A percentile compares a stretch with the other conserved stretches of the same genome.
phyloP scores from a whole-genome alignment of 2,113 vertebrate genomes.

The Andinoacara biseriatus region DNA sequence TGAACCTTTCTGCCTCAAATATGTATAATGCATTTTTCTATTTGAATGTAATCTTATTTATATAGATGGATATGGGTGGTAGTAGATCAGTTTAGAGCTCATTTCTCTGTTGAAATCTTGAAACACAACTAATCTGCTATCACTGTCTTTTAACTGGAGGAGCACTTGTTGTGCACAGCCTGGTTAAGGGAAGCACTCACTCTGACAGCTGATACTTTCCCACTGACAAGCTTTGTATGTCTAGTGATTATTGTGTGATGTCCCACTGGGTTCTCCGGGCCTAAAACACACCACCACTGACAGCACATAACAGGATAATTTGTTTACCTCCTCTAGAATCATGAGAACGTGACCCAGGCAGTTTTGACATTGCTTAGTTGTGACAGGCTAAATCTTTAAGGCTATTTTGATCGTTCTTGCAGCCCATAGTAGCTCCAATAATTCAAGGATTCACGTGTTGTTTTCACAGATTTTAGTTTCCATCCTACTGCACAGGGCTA shows the following conservation, averaged over 20 bases:
- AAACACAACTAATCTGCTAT: not conserved
- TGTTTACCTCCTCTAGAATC: constrained; percentile 65
- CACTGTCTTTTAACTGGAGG: not conserved
- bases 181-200: constrained; percentile 30
- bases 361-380: constrained; percentile 36
- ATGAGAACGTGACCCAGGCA: constrained; percentile 48
- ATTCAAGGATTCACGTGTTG: constrained; percentile 16
- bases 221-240: constrained; percentile 40
- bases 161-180: constrained; percentile 10
- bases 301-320: constrained; percentile 60
- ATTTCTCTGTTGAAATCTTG: not conserved
- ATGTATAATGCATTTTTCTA: not conserved
- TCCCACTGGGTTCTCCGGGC: constrained; percentile 57
- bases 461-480: not conserved
- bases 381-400: constrained; percentile 28
- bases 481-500: not conserved
- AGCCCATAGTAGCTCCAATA: not conserved
- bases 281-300: constrained; percentile 49
- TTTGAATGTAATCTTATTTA: not conserved
- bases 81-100: not conserved
- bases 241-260: constrained; percentile 63
- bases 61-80: not conserved
- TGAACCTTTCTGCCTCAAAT: not conserved
- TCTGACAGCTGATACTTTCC: constrained; percentile 24
- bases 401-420: constrained; percentile 20